A percentile compares a stretch with the other conserved stretches of the same genome.
phyloP scores from a whole-genome alignment of 2,113 vertebrate species.

The Siniperca knerii region DNA sequence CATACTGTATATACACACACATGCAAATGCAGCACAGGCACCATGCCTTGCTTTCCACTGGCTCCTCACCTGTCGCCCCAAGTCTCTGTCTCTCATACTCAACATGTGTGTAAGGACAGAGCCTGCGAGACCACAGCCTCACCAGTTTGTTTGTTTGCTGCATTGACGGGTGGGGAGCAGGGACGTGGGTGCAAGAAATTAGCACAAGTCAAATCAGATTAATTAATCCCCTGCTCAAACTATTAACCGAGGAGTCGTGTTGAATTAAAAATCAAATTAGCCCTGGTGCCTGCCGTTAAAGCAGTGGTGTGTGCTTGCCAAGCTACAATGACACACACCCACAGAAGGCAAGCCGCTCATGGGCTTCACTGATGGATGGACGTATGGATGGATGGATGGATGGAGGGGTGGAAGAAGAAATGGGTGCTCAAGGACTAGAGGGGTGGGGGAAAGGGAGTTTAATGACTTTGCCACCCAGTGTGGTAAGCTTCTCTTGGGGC shows the following conservation, averaged over 20 bases:
- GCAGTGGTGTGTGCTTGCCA: constrained; percentile 69
- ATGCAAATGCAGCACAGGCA: constrained; percentile 37
- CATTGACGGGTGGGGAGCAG: constrained; percentile 54
- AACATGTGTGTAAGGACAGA: constrained; percentile 71
- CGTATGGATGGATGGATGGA: constrained; percentile 35
- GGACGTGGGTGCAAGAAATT: constrained; percentile 76
- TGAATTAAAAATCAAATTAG: constrained; percentile 88
- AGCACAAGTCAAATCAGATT: constrained; percentile 87
- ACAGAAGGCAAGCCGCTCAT: constrained; percentile 72
- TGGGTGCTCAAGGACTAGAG: constrained; percentile 54
- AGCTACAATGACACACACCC: constrained; percentile 76
- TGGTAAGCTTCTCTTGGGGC: constrained; percentile 58
- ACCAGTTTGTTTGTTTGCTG: constrained; percentile 71
- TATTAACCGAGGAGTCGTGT: constrained; percentile 81
- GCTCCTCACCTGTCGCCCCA: constrained; percentile 75
- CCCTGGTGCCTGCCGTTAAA: constrained; percentile 73
- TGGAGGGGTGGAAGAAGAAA: constrained; percentile 47
- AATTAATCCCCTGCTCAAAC: constrained; percentile 81
- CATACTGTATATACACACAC: constrained; percentile 34
- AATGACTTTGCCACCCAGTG: constrained; percentile 74
- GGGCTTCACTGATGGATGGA: constrained; percentile 68
- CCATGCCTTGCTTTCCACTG: constrained; percentile 38
- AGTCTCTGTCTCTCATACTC: constrained; percentile 57
- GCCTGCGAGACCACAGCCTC: constrained; percentile 52
- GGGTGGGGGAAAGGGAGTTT: constrained; percentile 38